These are phyloP conservation scores for Hecatera dysodea DNA, from an alignment of 2,888 invertebrate species.

Conservation along the genomic window DNA sequence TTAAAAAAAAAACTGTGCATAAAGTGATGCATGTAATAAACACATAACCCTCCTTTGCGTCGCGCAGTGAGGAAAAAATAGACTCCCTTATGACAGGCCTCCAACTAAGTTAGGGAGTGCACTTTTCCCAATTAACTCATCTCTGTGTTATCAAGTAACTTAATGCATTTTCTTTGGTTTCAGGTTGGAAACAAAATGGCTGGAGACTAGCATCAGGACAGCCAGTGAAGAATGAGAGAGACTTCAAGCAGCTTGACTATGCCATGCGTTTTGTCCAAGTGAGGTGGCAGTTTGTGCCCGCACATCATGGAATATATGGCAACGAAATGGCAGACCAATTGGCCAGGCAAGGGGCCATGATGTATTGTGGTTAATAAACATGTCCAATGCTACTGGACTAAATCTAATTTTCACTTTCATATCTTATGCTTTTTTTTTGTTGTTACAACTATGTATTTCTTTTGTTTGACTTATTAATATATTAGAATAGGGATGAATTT, in stretches of 20 bases:
- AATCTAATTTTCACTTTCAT: not conserved
- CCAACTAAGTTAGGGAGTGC: not conserved
- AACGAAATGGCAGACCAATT: slow-evolving; percentile 98
- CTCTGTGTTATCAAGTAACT: not conserved
- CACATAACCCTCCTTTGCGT: no score
- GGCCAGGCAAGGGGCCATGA: slow-evolving; percentile 94
- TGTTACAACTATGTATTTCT: slow-evolving; percentile 13
- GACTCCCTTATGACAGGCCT: no score
- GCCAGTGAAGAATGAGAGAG: slow-evolving; percentile 96
- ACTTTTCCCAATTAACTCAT: not conserved
- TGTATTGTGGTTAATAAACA: slow-evolving; percentile 65
- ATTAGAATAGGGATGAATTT: slow-evolving; percentile 11
- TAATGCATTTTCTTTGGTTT: slow-evolving; percentile 15
- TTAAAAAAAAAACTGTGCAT: not conserved
- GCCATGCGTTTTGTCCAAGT: slow-evolving; percentile 92
- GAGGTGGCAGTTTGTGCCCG: slow-evolving; percentile 95
- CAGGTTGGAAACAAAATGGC: slow-evolving; percentile 95
- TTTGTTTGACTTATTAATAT: not conserved
- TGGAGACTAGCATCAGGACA: slow-evolving; percentile 95
- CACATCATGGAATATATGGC: slow-evolving; percentile 95
- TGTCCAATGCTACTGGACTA: not conserved
- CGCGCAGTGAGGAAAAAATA: not conserved
- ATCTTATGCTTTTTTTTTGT: not conserved
- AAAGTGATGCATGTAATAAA: no score
- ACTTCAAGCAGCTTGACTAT: slow-evolving; percentile 94